Conservation (phyloP, 1,140 invertebrate species). For the Bactericera cockerelli region DNA sequence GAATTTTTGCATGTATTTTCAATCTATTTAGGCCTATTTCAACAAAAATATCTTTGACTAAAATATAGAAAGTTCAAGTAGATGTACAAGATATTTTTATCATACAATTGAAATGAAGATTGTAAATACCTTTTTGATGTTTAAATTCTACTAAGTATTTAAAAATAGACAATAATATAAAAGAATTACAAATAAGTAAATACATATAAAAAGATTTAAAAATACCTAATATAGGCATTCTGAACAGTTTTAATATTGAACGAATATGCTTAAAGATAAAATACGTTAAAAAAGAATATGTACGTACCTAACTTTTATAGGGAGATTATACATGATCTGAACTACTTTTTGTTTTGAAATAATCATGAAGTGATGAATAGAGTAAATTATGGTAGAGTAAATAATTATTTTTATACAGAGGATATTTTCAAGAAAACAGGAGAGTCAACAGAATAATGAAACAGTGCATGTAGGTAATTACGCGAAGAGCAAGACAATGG, state of each 20-base stretch:
- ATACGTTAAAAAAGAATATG: not conserved
- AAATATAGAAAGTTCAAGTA: too few relatives aligned
- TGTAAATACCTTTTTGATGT: too few relatives aligned
- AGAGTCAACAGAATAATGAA: too few relatives aligned
- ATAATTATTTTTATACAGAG: not conserved
- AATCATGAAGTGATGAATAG: not conserved
- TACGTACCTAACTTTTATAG: not conserved
- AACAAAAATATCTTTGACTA: too few relatives aligned
- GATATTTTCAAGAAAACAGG: too few relatives aligned
- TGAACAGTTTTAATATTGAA: not conserved
- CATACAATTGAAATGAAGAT: too few relatives aligned
- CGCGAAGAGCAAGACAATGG: too few relatives aligned
- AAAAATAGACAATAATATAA: not conserved
- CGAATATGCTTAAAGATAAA: not conserved
- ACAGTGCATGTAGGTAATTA: too few relatives aligned
- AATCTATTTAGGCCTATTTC: too few relatives aligned
- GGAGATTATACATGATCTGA: not conserved
- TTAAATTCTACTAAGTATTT: not conserved
- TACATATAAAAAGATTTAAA: not conserved
- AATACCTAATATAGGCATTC: constrained; percentile 5
- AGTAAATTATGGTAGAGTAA: not conserved
- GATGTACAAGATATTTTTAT: too few relatives aligned
- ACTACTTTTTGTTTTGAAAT: not conserved
- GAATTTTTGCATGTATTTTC: too few relatives aligned
- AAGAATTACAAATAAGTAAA: constrained; percentile 2